Percentiles rank a stretch among this genome's conserved stretches.
phyloP scores from a whole-genome alignment of 2,797 vertebrate species.

The Fratercula arctica region DNA sequence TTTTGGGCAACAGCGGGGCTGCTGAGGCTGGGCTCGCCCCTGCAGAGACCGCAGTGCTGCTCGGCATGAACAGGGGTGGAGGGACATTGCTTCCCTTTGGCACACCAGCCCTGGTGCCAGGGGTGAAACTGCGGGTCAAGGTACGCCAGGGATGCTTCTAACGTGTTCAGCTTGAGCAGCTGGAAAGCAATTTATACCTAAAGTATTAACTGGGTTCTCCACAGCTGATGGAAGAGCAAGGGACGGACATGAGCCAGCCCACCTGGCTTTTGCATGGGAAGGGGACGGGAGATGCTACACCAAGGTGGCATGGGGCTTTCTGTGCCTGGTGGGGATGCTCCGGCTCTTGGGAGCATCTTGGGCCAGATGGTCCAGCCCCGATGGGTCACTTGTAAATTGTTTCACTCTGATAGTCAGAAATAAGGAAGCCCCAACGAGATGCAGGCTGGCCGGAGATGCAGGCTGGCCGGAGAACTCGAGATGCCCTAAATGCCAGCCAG shows the following conservation, averaged over 20 bases:
- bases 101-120: background rate
- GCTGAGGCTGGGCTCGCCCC: background rate
- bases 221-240: background rate
- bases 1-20: background rate
- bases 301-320: rapidly evolving
- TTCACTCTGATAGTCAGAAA: rapidly evolving
- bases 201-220: background rate
- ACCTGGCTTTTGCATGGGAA: rapidly evolving
- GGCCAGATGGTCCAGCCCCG: background rate
- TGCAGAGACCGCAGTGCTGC: background rate
- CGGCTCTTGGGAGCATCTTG: background rate
- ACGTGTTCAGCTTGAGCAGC: background rate
- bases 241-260: background rate
- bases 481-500: background rate
- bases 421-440: background rate
- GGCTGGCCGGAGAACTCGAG: background rate
- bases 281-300: rapidly evolving
- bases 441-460: background rate
- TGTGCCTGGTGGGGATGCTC: background rate
- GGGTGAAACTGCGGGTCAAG: background rate
- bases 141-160: rapidly evolving
- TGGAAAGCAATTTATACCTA: background rate
- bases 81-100: background rate
- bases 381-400: rapidly evolving
- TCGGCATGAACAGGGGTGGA: background rate